Conservation (phyloP, 2,888 invertebrate species). For the Schizaphis graminum region DNA sequence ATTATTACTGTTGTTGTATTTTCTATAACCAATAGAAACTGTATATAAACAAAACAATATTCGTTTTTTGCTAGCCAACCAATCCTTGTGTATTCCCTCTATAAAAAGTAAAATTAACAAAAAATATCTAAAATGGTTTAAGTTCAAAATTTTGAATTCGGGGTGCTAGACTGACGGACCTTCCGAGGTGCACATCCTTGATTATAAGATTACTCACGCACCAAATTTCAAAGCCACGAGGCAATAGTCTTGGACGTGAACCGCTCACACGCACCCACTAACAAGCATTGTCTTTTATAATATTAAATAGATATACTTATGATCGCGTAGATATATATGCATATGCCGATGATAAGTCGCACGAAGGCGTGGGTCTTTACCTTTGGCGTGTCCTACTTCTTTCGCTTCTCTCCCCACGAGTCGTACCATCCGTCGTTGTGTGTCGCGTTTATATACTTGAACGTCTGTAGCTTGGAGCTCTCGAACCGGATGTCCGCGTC, state of each 20-base stretch:
- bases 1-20: background rate
- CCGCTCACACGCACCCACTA: background rate
- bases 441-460: conserved; percentile 66
- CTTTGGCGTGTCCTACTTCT: conserved; percentile 55
- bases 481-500: conserved; percentile 66
- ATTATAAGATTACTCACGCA: background rate
- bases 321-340: background rate
- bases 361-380: background rate
- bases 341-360: background rate
- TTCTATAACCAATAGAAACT: background rate
- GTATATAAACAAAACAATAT: background rate
- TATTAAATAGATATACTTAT: background rate
- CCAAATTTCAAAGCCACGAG: background rate
- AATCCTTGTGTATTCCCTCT: background rate
- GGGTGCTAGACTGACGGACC: too few species aligned
- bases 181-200: background rate
- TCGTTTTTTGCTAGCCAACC: background rate
- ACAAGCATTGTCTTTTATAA: background rate
- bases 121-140: too few species aligned
- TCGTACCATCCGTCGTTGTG: conserved; percentile 68
- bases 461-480: conserved; percentile 66
- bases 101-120: background rate
- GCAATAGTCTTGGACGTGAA: background rate
- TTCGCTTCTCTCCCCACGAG: conserved; percentile 69
- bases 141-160: too few species aligned